Percentiles rank a stretch among this genome's conserved stretches.
Conservation (phyloP, 2,113 vertebrate species). For the Tragelaphus imberbis region DNA sequence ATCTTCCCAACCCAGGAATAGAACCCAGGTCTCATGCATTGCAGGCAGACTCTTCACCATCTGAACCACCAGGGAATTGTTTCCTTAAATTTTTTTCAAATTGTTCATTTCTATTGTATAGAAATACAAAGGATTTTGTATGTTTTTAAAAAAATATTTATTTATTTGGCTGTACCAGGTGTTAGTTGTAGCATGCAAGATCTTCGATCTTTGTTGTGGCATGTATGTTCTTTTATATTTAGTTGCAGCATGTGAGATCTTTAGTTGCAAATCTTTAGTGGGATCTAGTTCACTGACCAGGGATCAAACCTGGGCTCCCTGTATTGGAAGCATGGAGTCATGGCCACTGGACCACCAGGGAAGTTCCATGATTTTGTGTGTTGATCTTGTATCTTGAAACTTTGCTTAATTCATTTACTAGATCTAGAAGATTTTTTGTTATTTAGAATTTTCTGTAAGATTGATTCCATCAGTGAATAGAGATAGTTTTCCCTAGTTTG, state of each 20-base stretch:
- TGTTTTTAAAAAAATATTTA: neutral
- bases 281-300: neutral
- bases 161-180: neutral
- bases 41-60: neutral
- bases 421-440: neutral
- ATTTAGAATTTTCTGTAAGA: neutral
- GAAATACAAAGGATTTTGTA: neutral
- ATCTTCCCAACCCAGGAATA: neutral
- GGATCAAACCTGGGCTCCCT: neutral
- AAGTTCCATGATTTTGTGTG: neutral
- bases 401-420: neutral
- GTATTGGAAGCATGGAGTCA: neutral
- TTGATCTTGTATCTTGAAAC: neutral
- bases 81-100: neutral
- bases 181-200: neutral
- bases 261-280: neutral
- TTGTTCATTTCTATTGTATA: neutral
- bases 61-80: neutral
- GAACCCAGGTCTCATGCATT: neutral
- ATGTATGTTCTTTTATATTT: neutral
- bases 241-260: neutral
- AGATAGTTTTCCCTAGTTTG: constrained; percentile 1
- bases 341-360: neutral
- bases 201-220: neutral
- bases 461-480: neutral